Base-by-base conservation (phyloP, 2,888 invertebrate genomes). In the Xestoiulus laeticollis region DNA sequence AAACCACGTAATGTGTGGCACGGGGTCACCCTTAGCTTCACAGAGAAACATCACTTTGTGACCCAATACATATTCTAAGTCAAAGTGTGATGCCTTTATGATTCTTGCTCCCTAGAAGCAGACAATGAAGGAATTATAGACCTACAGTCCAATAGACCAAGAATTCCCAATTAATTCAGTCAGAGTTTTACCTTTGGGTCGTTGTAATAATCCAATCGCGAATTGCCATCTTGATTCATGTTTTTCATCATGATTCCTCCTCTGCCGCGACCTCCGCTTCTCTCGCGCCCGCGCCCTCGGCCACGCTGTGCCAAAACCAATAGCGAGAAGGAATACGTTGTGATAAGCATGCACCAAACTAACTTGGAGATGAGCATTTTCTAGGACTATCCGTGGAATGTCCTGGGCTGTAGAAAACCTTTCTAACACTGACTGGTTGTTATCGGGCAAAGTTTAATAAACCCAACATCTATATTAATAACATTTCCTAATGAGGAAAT, bases 1-100 rank as follows among this genome's bases (percentile, higher is more conserved):
- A 92, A 96, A 97, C 98, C 98, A 98, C 30, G 97, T 98, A 89
- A 98, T 97, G 90, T 96, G 96, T 0, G 98, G 98, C 84, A 97
- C 93, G 0, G 98, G 98, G 89, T 95, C 95, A 0, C 98, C 98
- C 91, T 95, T 95, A 0, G 98, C 98, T 85, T 96, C 96, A 92
- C 98, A 98, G 88, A 98, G 93, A 91, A 98, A 97, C 14, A 97
- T 96, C 89, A 98, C 97, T 93, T 98, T 98, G 92, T 98, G 97
- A 0, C 98, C 98, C 91, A 98, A 93, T 87, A 96, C 96, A 93
- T 97, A 98, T 94, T 97, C 97, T 93, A 96, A 95, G 92, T 98
- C 97, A 92, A 98, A 98, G 92, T 98, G 97, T 1, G 97, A 97
- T 5, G 97, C 96, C 90, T 96, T 94, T 68, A 96, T 93, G 89